Percentiles rank a stretch among this genome's conserved stretches.
phyloP scores from a whole-genome alignment of 2,113 vertebrate genomes.

The Larimichthys polyactis region DNA sequence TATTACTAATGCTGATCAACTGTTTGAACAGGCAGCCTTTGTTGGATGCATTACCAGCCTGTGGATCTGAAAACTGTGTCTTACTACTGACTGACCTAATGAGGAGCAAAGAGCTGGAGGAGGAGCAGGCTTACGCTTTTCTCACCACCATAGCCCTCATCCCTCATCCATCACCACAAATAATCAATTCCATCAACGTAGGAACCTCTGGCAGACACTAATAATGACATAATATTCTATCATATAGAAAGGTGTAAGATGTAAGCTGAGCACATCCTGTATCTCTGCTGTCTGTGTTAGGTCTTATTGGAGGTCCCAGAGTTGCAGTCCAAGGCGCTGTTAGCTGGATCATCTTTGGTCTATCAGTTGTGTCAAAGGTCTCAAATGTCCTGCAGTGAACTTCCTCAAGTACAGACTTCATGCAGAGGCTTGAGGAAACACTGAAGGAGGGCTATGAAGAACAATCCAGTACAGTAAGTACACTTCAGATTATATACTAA shows the following conservation, averaged over 20 bases:
- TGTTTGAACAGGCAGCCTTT: conserved; percentile 86
- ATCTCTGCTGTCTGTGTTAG: conserved; percentile 71
- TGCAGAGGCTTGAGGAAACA: conserved; percentile 78
- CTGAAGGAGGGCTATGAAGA: conserved; percentile 77
- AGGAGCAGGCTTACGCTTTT: conserved; percentile 79
- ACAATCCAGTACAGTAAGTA: conserved; percentile 56
- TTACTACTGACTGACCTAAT: conserved; percentile 85
- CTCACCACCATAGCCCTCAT: conserved; percentile 87
- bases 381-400: conserved; percentile 71
- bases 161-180: conserved; percentile 83
- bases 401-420: conserved; percentile 83
- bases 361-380: conserved; percentile 84
- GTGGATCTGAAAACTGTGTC: conserved; percentile 88
- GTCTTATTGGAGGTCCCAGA: conserved; percentile 80
- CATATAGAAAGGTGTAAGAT: not conserved
- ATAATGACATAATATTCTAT: not conserved
- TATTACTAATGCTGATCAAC: conserved; percentile 11
- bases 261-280: not conserved
- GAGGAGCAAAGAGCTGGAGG: conserved; percentile 81
- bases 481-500: not conserved
- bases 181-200: conserved; percentile 86
- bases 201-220: conserved; percentile 50
- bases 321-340: conserved; percentile 78
- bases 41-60: conserved; percentile 86
- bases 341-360: conserved; percentile 85